phyloP scores from a whole-genome alignment of 2,888 invertebrate species.

The Microplitis deprimator region DNA sequence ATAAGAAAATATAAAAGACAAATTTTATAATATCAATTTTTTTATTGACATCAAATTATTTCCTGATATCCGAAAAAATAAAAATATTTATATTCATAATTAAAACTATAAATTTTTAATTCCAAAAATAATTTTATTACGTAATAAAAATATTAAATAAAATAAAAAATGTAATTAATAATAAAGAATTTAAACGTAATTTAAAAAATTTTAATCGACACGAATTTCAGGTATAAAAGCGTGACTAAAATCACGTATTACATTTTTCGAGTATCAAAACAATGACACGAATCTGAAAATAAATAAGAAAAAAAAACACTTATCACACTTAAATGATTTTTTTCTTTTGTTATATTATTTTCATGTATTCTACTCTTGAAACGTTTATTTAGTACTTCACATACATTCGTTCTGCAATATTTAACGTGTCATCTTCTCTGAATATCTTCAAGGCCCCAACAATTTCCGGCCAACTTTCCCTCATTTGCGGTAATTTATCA shows the following conservation, averaged over 20 bases:
- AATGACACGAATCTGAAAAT: not conserved
- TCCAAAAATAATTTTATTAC: too few species aligned
- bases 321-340: not conserved
- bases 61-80: too few species aligned
- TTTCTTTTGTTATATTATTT: not conserved
- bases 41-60: too few species aligned
- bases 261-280: not conserved
- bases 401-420: conserved; percentile 27
- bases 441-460: conserved; percentile 10
- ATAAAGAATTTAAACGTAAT: not conserved
- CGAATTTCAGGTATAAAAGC: not conserved
- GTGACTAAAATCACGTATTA: not conserved
- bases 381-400: conserved; percentile 3
- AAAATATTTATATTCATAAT: too few species aligned
- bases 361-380: not conserved
- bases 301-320: not conserved
- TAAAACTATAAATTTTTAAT: too few species aligned
- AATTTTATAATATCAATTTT: too few species aligned
- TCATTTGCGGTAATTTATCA: conserved; percentile 26
- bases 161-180: too few species aligned
- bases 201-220: not conserved
- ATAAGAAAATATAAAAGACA: too few species aligned
- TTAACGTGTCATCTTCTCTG: conserved; percentile 21
- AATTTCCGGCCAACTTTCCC: conserved; percentile 46
- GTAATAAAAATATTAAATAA: too few species aligned